Evolutionary conservation across 2,797 vertebrate genomes (phyloP).

Genomic region (Esox masquinongy): DNA sequence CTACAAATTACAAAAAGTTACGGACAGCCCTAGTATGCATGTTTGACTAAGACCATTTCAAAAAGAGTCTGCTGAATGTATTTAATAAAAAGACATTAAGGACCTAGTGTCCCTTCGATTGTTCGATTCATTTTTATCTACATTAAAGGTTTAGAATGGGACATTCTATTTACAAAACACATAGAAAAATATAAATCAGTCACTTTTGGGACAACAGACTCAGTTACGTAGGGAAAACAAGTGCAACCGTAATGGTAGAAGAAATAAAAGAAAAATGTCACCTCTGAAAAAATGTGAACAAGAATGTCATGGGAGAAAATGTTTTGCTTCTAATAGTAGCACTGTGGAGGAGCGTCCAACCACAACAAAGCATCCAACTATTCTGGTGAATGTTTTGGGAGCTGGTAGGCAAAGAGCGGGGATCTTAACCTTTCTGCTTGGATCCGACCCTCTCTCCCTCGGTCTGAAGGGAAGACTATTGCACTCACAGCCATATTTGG

Average conservation of each 20-base stretch:
- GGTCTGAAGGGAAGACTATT: conserved; percentile 49
- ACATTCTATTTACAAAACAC: background rate
- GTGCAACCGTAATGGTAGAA: too few species aligned
- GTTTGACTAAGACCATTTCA: too few species aligned
- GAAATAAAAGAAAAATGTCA: too few species aligned
- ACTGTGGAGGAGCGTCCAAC: conserved; percentile 24
- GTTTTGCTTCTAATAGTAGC: conserved; percentile 31
- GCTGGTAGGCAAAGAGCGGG: conserved; percentile 36
- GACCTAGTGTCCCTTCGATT: background rate
- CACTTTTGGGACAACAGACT: background rate
- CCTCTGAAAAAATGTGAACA: background rate
- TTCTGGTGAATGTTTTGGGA: conserved; percentile 43
- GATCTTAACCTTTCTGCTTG: conserved; percentile 30
- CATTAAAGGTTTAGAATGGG: background rate
- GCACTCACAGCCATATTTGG: conserved; percentile 56
- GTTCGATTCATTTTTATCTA: background rate
- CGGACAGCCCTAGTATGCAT: too few species aligned
- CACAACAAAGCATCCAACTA: conserved; percentile 39
- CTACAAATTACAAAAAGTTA: too few species aligned
- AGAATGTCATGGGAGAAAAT: conserved; percentile 2
- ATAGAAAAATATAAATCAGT: background rate
- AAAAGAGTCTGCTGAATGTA: too few species aligned
- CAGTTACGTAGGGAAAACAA: background rate
- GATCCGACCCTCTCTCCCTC: conserved; percentile 34
- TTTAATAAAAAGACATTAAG: too few species aligned